Conservation (phyloP, 2,113 vertebrate species). For the Mungos mungo region DNA sequence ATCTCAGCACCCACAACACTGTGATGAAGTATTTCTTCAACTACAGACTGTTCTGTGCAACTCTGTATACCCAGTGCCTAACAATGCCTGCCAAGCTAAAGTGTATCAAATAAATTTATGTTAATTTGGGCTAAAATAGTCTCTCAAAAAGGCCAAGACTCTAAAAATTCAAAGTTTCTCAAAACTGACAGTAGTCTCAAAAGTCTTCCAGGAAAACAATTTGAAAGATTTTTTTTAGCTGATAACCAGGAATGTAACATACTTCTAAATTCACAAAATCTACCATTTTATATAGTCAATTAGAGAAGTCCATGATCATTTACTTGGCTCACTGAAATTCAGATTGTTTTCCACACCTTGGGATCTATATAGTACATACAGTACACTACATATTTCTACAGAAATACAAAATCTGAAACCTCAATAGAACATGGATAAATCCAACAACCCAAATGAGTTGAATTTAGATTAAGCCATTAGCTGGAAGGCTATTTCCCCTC, state of each 20-base stretch:
- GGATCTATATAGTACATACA: not conserved
- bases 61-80: not conserved
- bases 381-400: not conserved
- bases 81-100: not conserved
- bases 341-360: not conserved
- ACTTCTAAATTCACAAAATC: constrained; percentile 10
- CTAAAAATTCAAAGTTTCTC: not conserved
- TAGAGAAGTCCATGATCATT: not conserved
- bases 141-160: not conserved
- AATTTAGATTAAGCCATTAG: not conserved
- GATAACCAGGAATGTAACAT: not conserved
- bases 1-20: not conserved
- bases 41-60: not conserved
- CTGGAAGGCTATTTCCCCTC: not conserved
- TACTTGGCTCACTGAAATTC: constrained; percentile 2
- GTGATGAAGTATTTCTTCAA: not conserved
- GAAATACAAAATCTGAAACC: not conserved
- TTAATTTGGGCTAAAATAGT: not conserved
- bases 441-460: not conserved
- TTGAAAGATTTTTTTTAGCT: not conserved
- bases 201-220: not conserved
- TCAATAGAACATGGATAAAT: not conserved
- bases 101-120: not conserved
- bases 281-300: not conserved
- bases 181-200: not conserved